These are phyloP conservation scores for Hecatera dysodea DNA, from an alignment of 2,888 invertebrate genomes.

Conservation along the genomic window DNA sequence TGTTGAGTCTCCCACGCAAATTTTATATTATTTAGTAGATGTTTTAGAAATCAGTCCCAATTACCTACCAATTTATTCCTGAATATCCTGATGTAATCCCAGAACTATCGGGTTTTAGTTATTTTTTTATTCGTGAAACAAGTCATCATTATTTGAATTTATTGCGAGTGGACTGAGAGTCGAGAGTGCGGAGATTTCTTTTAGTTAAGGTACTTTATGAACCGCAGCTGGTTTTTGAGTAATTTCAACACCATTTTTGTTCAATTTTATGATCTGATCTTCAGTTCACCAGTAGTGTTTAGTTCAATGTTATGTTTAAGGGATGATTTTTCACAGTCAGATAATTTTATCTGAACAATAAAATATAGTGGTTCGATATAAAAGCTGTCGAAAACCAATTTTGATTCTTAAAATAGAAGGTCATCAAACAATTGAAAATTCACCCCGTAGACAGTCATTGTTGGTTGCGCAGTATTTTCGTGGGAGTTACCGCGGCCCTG, in stretches of 20 bases:
- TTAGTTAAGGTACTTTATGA: background rate
- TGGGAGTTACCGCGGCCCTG: too few species aligned
- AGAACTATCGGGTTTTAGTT: background rate
- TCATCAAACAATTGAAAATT: too few species aligned
- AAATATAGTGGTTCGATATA: too few species aligned
- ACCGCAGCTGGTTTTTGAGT: background rate
- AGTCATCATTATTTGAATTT: background rate
- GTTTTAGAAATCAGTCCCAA: background rate
- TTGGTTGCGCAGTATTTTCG: too few species aligned
- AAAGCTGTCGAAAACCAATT: too few species aligned
- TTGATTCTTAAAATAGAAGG: too few species aligned
- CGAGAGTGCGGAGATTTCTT: background rate
- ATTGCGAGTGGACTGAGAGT: too few species aligned
- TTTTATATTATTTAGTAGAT: background rate
- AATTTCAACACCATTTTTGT: too few species aligned
- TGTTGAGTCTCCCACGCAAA: background rate
- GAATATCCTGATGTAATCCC: background rate
- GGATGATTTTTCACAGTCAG: too few species aligned
- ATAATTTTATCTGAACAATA: too few species aligned
- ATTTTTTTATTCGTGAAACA: background rate
- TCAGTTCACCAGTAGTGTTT: background rate
- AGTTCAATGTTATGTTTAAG: background rate
- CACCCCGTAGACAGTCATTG: too few species aligned
- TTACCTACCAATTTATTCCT: background rate
- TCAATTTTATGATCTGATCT: background rate